Evolutionary conservation across 2,113 vertebrate genomes (phyloP).

Genomic region (Dromaius novaehollandiae): DNA sequence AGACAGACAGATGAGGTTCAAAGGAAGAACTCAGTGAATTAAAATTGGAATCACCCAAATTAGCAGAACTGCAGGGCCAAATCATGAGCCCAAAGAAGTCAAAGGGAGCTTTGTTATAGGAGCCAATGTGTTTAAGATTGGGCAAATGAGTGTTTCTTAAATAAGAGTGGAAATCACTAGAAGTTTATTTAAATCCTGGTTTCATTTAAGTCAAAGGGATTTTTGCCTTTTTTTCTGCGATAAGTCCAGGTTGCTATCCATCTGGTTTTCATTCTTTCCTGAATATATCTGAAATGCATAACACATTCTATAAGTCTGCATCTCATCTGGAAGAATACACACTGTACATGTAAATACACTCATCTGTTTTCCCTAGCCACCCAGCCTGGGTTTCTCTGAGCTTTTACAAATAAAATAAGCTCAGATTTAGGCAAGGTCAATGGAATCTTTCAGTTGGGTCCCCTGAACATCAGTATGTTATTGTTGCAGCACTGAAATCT

Average conservation of each 20-base stretch:
- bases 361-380: neutral
- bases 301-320: neutral
- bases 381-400: neutral
- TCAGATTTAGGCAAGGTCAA: neutral
- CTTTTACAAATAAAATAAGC: neutral
- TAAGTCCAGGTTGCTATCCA: neutral
- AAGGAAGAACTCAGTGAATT: conserved; percentile 21
- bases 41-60: neutral
- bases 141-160: neutral
- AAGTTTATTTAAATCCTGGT: conserved; percentile 9
- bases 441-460: neutral
- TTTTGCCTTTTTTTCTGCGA: neutral
- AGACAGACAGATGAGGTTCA: conserved; percentile 24
- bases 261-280: neutral
- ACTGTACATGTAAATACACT: neutral
- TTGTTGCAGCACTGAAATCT: neutral
- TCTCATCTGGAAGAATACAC: neutral
- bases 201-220: neutral
- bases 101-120: conserved; percentile 25
- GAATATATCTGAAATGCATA: neutral
- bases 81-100: neutral
- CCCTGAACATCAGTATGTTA: neutral
- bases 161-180: neutral
- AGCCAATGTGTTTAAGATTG: neutral
- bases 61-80: neutral